Evolutionary conservation across 2,797 vertebrate species (phyloP).

Genomic region (Lithobates sylvaticus): DNA sequence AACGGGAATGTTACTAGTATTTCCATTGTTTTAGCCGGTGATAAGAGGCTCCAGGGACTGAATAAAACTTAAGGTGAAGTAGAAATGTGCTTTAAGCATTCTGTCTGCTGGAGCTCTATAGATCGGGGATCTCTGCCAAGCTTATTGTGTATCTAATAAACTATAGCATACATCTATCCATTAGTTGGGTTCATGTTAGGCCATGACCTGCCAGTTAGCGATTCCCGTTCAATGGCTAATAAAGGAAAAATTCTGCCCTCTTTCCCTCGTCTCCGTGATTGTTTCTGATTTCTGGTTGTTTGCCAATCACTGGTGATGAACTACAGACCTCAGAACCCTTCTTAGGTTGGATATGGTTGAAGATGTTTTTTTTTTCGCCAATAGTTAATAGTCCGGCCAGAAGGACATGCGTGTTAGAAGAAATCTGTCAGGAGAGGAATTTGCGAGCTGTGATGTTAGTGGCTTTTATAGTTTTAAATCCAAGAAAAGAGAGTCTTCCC

Average conservation of each 20-base stretch:
- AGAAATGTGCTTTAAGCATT: neutral
- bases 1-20: too few species aligned
- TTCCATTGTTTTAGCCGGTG: too few species aligned
- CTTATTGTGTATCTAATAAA: slow-evolving; percentile 41
- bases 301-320: too few species aligned
- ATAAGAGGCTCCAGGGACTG: neutral
- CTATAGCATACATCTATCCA: slow-evolving; percentile 5
- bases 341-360: too few species aligned
- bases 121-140: neutral
- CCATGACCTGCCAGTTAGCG: neutral
- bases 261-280: neutral
- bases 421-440: too few species aligned
- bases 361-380: too few species aligned
- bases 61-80: neutral
- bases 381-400: too few species aligned
- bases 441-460: too few species aligned
- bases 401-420: too few species aligned
- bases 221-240: neutral
- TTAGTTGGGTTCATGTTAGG: slow-evolving; percentile 35
- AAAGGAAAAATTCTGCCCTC: neutral
- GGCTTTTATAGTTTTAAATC: too few species aligned
- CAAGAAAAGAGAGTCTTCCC: too few species aligned
- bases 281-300: neutral
- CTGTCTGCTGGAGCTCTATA: slow-evolving; percentile 7
- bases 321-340: too few species aligned